Conservation (phyloP, 1,140 invertebrate species). For the Branchinecta lindahli region DNA sequence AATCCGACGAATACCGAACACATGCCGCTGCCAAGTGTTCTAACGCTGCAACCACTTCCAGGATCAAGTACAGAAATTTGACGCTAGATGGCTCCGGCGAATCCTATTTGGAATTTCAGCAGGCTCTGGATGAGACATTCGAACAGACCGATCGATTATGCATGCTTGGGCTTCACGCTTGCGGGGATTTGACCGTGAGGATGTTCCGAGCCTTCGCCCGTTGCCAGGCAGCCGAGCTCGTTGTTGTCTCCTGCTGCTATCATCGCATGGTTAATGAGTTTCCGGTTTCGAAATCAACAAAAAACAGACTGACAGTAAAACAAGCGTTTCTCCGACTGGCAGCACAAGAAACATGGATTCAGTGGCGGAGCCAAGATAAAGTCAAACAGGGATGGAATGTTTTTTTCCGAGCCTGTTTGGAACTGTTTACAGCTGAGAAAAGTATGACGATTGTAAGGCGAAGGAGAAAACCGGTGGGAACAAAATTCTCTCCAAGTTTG, state of each 20-base stretch:
- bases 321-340: slow-evolving; percentile 50
- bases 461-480: not conserved
- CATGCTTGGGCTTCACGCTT: slow-evolving; percentile 59
- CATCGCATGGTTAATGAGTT: slow-evolving; percentile 43
- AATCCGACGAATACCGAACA: slow-evolving; percentile 45
- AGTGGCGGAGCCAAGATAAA: slow-evolving; percentile 31
- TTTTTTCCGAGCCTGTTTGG: not conserved
- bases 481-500: not conserved
- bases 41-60: slow-evolving; percentile 35
- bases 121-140: not conserved
- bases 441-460: not conserved
- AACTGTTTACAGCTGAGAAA: not conserved
- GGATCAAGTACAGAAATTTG: slow-evolving; percentile 28
- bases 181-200: slow-evolving; percentile 59
- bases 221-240: slow-evolving; percentile 39
- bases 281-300: not conserved
- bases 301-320: slow-evolving; percentile 30
- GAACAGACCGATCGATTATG: slow-evolving; percentile 25
- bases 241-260: slow-evolving; percentile 71
- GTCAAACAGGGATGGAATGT: not conserved
- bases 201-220: slow-evolving; percentile 51
- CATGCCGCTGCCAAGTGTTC: slow-evolving; percentile 38
- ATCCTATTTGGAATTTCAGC: not conserved
- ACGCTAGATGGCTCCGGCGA: slow-evolving; percentile 12
- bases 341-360: slow-evolving; percentile 36